These are phyloP conservation scores for Sylvietta virens DNA, from an alignment of 2,113 vertebrate genomes.

Conservation along the genomic window DNA sequence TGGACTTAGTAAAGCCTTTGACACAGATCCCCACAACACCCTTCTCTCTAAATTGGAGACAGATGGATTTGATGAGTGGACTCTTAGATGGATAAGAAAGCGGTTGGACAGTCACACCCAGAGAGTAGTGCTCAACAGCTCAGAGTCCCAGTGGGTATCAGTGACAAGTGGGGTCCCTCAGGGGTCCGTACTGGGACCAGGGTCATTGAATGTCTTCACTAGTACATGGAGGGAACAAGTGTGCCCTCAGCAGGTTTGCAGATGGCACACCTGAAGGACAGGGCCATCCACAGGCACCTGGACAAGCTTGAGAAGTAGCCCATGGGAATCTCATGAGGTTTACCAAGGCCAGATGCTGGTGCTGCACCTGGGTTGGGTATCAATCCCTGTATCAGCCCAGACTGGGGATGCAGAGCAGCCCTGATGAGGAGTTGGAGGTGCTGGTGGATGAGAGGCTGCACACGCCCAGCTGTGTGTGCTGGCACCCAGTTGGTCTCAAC, in stretches of 20 bases:
- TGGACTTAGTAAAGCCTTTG: background rate
- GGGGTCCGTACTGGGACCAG: background rate
- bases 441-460: background rate
- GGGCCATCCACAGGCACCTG: background rate
- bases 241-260: background rate
- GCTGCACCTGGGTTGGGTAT: background rate
- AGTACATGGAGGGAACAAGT: background rate
- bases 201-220: background rate
- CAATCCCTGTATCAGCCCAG: background rate
- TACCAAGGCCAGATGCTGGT: background rate
- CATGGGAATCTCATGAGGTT: background rate
- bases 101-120: background rate
- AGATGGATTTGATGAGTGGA: background rate
- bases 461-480: background rate
- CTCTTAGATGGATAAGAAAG: background rate
- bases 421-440: background rate
- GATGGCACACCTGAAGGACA: background rate
- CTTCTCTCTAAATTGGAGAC: background rate
- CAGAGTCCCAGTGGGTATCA: background rate
- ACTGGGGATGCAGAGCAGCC: background rate
- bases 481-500: background rate
- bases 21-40: background rate
- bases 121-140: background rate
- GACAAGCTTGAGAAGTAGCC: background rate
- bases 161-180: background rate